Conservation (phyloP, 2,888 invertebrate species). For the Colletes collaris region DNA sequence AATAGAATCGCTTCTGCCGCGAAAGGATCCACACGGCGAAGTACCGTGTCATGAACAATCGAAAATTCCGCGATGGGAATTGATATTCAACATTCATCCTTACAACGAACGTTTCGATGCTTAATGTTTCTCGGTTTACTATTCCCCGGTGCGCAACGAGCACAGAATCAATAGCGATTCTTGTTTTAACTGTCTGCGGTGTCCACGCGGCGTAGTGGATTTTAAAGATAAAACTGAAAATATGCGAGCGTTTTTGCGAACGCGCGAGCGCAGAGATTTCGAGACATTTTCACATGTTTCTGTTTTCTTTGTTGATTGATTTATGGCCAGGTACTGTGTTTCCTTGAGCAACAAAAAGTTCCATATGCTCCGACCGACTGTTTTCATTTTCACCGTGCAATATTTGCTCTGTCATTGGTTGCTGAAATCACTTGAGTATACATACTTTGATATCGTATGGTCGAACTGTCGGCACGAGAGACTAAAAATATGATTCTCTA, state of each 20-base stretch:
- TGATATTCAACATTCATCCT: conserved; percentile 12
- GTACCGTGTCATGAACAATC: background rate
- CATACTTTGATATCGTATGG: no score
- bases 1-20: background rate
- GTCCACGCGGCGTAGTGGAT: background rate
- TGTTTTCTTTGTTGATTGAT: background rate
- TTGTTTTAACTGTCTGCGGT: conserved; percentile 15
- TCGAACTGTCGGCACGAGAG: no score
- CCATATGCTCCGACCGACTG: no score
- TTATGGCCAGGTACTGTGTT: background rate
- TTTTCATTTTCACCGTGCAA: background rate
- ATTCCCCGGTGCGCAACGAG: conserved; percentile 18
- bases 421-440: no score
- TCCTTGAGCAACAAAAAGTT: background rate
- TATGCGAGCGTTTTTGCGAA: background rate
- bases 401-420: no score
- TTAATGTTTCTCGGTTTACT: conserved; percentile 16
- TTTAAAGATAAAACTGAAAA: conserved; percentile 20
- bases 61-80: conserved; percentile 29
- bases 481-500: no score
- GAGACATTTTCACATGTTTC: background rate
- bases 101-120: conserved; percentile 15
- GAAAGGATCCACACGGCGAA: background rate
- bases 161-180: conserved; percentile 19
- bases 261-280: no score